Evolutionary conservation across 2,113 vertebrate species (phyloP).

Genomic region (Asarcornis scutulata): DNA sequence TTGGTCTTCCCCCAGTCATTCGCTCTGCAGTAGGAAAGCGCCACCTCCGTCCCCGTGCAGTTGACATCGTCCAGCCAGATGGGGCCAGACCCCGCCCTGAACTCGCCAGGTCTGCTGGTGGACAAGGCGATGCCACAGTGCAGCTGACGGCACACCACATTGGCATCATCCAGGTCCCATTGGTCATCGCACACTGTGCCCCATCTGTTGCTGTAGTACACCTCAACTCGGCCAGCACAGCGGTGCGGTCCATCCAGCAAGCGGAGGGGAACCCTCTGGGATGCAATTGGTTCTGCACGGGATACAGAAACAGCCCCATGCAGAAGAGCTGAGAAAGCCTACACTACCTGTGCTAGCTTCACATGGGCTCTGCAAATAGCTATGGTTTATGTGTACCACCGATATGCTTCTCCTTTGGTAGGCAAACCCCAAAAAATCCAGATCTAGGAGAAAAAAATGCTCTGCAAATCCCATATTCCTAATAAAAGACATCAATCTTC

Average conservation of each 20-base stretch:
- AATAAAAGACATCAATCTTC: background rate
- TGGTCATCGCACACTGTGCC: constrained; percentile 18
- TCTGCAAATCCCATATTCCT: background rate
- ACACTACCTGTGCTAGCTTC: rapidly evolving
- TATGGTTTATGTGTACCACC: background rate
- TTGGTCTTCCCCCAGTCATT: background rate
- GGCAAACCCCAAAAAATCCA: background rate
- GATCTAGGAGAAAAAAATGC: background rate
- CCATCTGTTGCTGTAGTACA: constrained; percentile 19
- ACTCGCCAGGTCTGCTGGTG: rapidly evolving
- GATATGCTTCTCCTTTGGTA: background rate
- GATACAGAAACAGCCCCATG: background rate
- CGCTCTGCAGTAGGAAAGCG: background rate
- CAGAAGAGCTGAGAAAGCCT: background rate
- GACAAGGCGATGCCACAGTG: background rate
- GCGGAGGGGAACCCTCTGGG: background rate
- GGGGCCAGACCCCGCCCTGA: background rate
- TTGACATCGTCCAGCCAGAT: background rate
- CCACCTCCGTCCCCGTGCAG: constrained; percentile 4
- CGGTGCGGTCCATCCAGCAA: background rate
- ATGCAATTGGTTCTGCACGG: background rate
- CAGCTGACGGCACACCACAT: constrained; percentile 34
- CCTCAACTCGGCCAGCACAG: constrained; percentile 39
- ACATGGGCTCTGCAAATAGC: rapidly evolving
- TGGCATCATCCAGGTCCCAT: background rate